Conservation (phyloP, 2,797 vertebrate genomes). For the Lepidocolaptes lacrymiger region DNA sequence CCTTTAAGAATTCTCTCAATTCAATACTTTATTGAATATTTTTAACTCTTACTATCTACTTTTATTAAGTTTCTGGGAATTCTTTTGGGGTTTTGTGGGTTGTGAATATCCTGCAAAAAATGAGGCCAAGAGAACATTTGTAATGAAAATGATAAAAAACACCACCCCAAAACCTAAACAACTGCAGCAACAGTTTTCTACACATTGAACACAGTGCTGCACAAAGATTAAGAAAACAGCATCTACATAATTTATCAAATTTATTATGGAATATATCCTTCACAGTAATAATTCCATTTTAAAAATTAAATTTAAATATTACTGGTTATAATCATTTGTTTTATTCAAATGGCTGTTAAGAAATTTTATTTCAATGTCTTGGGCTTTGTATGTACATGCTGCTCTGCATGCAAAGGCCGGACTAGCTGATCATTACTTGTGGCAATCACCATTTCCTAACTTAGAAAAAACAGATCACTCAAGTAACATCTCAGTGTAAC, state of each 20-base stretch:
- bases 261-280: not conserved
- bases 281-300: not conserved
- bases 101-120: not conserved
- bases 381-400: fast-evolving
- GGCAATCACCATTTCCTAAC: not conserved
- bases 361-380: not conserved
- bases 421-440: not conserved
- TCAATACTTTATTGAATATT: not conserved
- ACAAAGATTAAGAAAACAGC: not conserved
- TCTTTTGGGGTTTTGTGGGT: not conserved
- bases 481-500: not conserved
- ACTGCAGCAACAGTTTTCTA: not conserved
- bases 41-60: not conserved
- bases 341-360: not conserved
- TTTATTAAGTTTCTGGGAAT: not conserved
- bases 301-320: not conserved
- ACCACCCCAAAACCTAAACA: not conserved
- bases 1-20: not conserved
- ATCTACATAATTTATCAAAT: not conserved
- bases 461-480: not conserved
- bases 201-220: not conserved
- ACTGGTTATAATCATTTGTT: not conserved
- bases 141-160: not conserved
- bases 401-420: not conserved
- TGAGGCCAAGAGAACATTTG: not conserved